Base-by-base conservation (phyloP, 1,140 invertebrate species). In the Drosophila obscura region DNA sequence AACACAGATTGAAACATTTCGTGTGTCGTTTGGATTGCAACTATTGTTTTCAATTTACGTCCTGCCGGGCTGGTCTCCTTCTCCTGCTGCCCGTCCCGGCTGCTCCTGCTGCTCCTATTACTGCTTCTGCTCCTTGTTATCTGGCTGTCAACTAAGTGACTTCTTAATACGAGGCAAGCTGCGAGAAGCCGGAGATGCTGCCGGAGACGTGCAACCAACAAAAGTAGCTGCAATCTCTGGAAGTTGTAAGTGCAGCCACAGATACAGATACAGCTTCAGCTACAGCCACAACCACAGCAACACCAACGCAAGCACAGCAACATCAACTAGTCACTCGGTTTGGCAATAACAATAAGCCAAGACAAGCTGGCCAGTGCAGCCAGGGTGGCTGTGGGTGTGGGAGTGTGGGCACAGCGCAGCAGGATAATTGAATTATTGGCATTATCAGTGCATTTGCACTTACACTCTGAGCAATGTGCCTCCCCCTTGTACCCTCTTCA, bases 341-440 rank as follows among this genome's bases (percentile, higher is more conserved):
- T 80, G 77, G 73, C 81, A 85, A 80, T 80, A 77, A 85, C 73
- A 85, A 80, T 68, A 77, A 68, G 63, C 59, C 72, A 64, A 50
- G 48, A 51, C 44, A 68, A 41, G 26, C 24, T 60, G 9, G 16
- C 49, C 41, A 31, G 22, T 8, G 8, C 8, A 9, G 55, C 39
- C 35, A 3, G 31, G 13, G 11, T 46, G 43, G 16, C 6, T 7
- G 56, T 13, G 24, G 55, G 4, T 5, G 5, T 44, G 13, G 19
- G 13, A 35, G 7, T 9, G 9, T 43, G 50, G n/a, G 24, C 46
- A 64, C 56, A n/a, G 39, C 65, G 65, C 72, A 66, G 68, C 66
- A 60, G 75, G 77, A 81, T 71, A 84, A 85, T 85, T 81, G 81
- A 81, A 87, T 84, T 85, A 84, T 84, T 84, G 81, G 64, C 68